These are phyloP conservation scores for Gasteruption jaculator DNA, from an alignment of 2,888 invertebrate species.

Conservation along the genomic window DNA sequence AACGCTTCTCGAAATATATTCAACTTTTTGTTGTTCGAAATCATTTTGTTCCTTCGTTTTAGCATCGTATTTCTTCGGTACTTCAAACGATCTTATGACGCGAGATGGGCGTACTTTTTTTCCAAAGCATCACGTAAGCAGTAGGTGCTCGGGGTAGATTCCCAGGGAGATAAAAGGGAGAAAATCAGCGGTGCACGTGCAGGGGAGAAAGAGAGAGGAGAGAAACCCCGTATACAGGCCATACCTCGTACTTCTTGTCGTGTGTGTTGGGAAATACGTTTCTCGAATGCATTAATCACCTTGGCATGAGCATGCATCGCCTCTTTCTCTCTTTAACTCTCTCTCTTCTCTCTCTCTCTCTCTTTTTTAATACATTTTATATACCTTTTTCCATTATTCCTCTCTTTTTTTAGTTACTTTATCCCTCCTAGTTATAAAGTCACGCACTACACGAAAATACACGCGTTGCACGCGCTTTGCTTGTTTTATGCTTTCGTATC, in stretches of 20 bases:
- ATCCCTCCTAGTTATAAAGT: slow-evolving; percentile 13
- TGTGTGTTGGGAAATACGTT: slow-evolving; percentile 35
- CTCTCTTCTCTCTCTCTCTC: slow-evolving; percentile 14
- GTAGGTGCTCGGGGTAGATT: slow-evolving; percentile 27
- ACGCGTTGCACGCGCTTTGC: slow-evolving; percentile 1
- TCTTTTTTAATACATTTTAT: slow-evolving; percentile 15
- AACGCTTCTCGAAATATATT: too few species aligned
- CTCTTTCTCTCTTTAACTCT: slow-evolving; percentile 16
- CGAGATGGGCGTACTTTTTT: too few species aligned
- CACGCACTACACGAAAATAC: slow-evolving; percentile 29
- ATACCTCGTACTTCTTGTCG: slow-evolving; percentile 33
- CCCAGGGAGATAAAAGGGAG: slow-evolving; percentile 41
- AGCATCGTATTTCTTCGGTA: too few species aligned
- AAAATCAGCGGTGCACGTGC: slow-evolving; percentile 46
- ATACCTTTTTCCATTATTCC: slow-evolving; percentile 10
- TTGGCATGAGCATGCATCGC: slow-evolving; percentile 27
- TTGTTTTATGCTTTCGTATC: too few species aligned
- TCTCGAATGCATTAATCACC: slow-evolving; percentile 47
- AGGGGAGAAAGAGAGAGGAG: too few species aligned
- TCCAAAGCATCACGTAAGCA: too few species aligned
- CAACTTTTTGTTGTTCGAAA: too few species aligned
- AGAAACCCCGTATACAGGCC: slow-evolving; percentile 26
- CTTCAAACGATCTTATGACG: too few species aligned
- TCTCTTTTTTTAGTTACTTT: slow-evolving; percentile 17
- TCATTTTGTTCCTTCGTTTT: too few species aligned